Evolutionary conservation across 2,797 vertebrate species (phyloP).

Genomic region (Gallirallus australis): DNA sequence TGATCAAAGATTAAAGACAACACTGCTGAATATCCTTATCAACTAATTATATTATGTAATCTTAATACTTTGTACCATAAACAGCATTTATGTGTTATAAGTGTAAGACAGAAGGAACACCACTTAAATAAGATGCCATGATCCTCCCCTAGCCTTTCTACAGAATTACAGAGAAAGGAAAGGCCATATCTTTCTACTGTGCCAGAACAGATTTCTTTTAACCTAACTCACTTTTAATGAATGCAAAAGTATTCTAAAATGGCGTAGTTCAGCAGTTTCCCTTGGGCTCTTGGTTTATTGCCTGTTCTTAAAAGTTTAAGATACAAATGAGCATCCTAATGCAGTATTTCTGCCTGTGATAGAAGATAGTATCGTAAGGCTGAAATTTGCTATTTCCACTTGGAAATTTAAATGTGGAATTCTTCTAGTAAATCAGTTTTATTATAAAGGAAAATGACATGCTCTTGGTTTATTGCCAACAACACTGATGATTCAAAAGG

Average conservation of each 20-base stretch:
- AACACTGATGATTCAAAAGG: neutral
- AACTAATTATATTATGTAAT: neutral
- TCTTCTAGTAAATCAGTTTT: slow-evolving; percentile 14
- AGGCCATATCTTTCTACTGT: neutral
- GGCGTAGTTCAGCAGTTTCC: neutral
- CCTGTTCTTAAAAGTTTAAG: neutral
- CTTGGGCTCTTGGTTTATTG: neutral
- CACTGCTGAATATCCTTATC: neutral
- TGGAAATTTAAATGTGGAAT: neutral
- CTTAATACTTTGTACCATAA: neutral
- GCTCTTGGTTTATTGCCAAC: neutral
- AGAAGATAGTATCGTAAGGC: neutral
- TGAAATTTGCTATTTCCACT: neutral
- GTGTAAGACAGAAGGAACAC: neutral
- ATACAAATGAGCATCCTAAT: neutral
- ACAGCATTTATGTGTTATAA: neutral
- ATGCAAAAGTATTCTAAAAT: neutral
- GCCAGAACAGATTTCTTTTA: neutral
- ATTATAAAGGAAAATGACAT: neutral
- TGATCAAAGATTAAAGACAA: neutral
- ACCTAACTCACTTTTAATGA: neutral
- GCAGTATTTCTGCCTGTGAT: neutral
- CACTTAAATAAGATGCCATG: neutral
- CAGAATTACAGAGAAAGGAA: neutral
- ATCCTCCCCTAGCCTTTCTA: neutral